Base-by-base conservation (phyloP, 2,888 invertebrate genomes). In the Drosophila hamatofila region DNA sequence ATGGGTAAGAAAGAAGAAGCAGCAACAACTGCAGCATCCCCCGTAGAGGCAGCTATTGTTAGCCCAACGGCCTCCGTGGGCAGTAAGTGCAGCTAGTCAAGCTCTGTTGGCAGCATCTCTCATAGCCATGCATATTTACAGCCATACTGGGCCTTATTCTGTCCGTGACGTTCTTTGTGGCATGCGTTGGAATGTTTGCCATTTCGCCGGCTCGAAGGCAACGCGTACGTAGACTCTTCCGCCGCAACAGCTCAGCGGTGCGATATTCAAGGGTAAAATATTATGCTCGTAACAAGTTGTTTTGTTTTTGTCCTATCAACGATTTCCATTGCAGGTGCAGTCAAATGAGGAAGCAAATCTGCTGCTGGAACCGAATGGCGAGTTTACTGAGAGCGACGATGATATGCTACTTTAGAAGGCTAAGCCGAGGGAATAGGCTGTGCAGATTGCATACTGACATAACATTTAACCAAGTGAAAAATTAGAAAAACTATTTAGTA, bases 321-420 rank as follows among this genome's bases (percentile, higher is more conserved):
- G 7, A n/a, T 56, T 9, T 27, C 33, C 14, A 25, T 56, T 52
- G 35, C 64, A 92, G 92, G 92, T 92, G 33, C 91, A 90, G 56
- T 90, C 91, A 6, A 91, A 89, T 46, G 92, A 92, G 72, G 92
- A 92, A 68, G 92, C 92, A 4, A 92, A 91, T 67, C 76, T 92
- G 65, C 68, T 92, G 61, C 70, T 92, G 25, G 92, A 92, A 66
- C 91, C 92, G 18, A 91, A 91, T 76, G 92, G 92, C 3, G 91
- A 91, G 63, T 91, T 92, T 39, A 91, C 90, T 8, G 92, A 92
- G 21, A 91, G 91, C 44, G 92, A 92, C 66, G 92, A 92, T 67
- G 92, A 92, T 56, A 92, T 92, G 91, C 75, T 92, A 63, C 90
- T 92, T 56, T 92, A 92, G 80, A 77, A 58, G 52, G 54, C 30